Evolutionary conservation across 2,888 invertebrate genomes (phyloP).

Genomic region (Xanthia togata): DNA sequence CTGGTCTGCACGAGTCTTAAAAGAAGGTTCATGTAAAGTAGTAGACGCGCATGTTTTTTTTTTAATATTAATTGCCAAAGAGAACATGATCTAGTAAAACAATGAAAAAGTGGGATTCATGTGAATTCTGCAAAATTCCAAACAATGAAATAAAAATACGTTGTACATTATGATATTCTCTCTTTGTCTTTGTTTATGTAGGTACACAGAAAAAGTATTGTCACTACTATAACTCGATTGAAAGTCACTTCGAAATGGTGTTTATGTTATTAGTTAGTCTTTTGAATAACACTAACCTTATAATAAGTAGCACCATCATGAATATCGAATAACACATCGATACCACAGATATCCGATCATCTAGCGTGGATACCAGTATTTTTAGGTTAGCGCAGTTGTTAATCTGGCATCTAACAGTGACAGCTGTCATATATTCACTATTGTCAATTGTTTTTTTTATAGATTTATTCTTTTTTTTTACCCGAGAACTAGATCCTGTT

Average conservation of each 20-base stretch:
- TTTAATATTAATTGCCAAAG: not conserved
- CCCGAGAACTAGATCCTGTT: not conserved
- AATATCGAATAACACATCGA: not conserved
- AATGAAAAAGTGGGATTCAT: not conserved
- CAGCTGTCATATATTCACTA: conserved; percentile 18
- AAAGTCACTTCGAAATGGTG: not conserved
- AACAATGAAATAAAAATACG: conserved; percentile 31
- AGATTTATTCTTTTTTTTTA: not conserved
- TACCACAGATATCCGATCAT: not conserved
- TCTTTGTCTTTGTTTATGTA: conserved; percentile 23
- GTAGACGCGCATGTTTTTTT: not conserved
- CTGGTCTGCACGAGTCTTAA: too few species aligned
- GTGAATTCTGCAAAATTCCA: conserved; percentile 24
- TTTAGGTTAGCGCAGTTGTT: conserved; percentile 1
- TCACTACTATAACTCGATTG: conserved; percentile 19
- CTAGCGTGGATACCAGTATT: not conserved
- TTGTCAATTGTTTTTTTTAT: too few species aligned
- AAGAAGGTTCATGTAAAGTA: not conserved
- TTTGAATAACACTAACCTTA: not conserved
- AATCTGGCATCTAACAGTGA: not conserved
- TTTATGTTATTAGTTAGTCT: not conserved
- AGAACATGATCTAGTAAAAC: conserved; percentile 5
- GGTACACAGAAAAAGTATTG: conserved; percentile 19
- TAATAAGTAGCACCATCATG: not conserved
- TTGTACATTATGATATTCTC: conserved; percentile 17